phyloP scores from a whole-genome alignment of 35 echinoderm and acorn worm genomes.

The Ophioderma brevispina region DNA sequence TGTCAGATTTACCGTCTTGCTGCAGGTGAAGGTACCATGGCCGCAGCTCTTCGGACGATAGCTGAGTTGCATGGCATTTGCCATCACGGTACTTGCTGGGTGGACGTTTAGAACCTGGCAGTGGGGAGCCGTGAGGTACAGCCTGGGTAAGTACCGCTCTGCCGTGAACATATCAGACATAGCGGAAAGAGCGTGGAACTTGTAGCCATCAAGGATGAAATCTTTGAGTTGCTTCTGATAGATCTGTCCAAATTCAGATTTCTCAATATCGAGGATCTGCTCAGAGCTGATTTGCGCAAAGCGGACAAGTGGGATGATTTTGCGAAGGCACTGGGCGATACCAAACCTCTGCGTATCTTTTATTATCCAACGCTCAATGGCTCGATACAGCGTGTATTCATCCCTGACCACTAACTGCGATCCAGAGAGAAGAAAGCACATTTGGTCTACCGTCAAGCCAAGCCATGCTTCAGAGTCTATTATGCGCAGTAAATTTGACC shows the following conservation, averaged over 20 bases:
- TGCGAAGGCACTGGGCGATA: neutral
- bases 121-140: constrained; percentile 40
- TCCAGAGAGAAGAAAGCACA: constrained; percentile 26
- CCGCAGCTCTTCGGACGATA: constrained; percentile 26
- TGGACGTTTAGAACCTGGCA: constrained; percentile 44
- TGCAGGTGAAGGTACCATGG: constrained; percentile 33
- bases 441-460: constrained; percentile 29
- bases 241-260: constrained; percentile 46
- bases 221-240: constrained; percentile 42
- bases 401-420: constrained; percentile 32
- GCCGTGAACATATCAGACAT: constrained; percentile 34
- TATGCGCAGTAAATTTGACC: constrained; percentile 23
- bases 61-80: constrained; percentile 36
- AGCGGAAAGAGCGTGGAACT: constrained; percentile 44
- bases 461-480: constrained; percentile 28
- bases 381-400: constrained; percentile 43
- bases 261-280: constrained; percentile 35
- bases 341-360: constrained; percentile 17
- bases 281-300: constrained; percentile 54
- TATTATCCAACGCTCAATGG: constrained; percentile 44
- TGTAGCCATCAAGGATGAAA: constrained; percentile 46
- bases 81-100: constrained; percentile 28
- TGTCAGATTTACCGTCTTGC: neutral
- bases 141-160: constrained; percentile 20
- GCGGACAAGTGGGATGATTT: constrained; percentile 9